A percentile compares a stretch with the other conserved stretches of the same genome.
These are phyloP conservation scores for Pegoplata infirma DNA, from an alignment of 2,888 invertebrate species.

Conservation along the genomic window DNA sequence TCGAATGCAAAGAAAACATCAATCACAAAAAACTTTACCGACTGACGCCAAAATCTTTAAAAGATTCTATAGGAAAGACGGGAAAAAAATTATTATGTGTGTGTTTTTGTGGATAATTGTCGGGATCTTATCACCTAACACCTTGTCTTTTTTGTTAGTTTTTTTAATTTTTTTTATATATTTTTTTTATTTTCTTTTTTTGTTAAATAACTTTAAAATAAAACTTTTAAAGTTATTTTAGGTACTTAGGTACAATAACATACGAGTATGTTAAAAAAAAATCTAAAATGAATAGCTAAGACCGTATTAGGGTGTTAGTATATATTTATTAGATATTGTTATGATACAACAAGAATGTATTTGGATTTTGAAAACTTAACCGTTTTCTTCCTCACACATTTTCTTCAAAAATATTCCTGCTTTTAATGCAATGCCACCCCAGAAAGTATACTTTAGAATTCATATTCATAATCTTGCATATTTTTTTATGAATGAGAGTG, in stretches of 20 bases:
- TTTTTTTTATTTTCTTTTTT: background rate
- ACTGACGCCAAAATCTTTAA: conserved; percentile 46
- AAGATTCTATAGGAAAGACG: background rate
- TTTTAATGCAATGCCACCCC: no score
- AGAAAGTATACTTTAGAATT: background rate
- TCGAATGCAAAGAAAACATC: conserved; percentile 28
- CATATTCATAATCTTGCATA: background rate
- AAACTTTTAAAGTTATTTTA: conserved; percentile 10
- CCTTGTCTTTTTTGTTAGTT: conserved; percentile 23
- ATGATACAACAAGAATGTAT: no score
- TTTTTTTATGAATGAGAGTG: background rate
- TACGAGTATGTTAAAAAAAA: background rate
- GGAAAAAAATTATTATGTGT: background rate
- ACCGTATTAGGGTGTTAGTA: no score
- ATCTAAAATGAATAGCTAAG: background rate
- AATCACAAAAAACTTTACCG: conserved; percentile 47
- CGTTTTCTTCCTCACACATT: no score
- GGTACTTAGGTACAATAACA: background rate
- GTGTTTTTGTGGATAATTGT: conserved; percentile 13
- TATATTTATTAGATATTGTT: no score
- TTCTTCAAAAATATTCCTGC: no score
- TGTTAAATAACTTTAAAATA: background rate
- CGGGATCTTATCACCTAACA: conserved; percentile 36
- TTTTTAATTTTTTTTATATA: background rate
- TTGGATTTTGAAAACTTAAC: no score